Conservation (phyloP, 2,888 invertebrate species). For the Penaeus monodon region DNA sequence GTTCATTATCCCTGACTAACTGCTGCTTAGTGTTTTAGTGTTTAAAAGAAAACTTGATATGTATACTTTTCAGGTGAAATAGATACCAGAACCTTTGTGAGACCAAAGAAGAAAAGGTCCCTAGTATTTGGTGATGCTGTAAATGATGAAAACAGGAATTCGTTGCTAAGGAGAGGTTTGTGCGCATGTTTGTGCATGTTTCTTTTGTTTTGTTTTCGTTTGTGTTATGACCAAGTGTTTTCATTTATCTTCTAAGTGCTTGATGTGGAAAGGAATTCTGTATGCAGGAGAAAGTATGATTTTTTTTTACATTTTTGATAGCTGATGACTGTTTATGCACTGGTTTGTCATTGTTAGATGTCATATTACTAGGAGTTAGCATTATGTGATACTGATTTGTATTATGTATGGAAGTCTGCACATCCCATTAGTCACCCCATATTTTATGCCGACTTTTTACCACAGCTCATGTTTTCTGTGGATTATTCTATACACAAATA, state of each 20-base stretch:
- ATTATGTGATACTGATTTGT: too few species aligned
- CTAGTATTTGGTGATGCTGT: slow-evolving; percentile 40
- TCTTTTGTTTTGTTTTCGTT: not conserved
- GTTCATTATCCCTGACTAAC: slow-evolving; percentile 5
- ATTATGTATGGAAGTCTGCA: too few species aligned
- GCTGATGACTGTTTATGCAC: too few species aligned
- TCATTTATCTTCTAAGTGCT: not conserved
- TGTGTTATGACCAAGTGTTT: not conserved
- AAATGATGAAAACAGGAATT: slow-evolving; percentile 60
- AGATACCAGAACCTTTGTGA: slow-evolving; percentile 63
- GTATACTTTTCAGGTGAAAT: slow-evolving; percentile 56
- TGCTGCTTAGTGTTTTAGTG: slow-evolving; percentile 27
- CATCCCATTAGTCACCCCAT: too few species aligned
- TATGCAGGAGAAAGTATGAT: too few species aligned
- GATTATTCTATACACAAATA: too few species aligned
- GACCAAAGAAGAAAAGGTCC: slow-evolving; percentile 61
- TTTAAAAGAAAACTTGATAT: slow-evolving; percentile 16
- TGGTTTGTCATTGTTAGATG: too few species aligned
- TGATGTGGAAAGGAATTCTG: too few species aligned
- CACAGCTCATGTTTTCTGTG: too few species aligned
- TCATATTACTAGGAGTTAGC: too few species aligned
- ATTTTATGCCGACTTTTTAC: too few species aligned
- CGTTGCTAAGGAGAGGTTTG: slow-evolving; percentile 58
- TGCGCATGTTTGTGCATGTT: not conserved
- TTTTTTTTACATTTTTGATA: too few species aligned